Base-by-base conservation (phyloP, 2,113 vertebrate genomes). In the Pycnonotus jocosus region DNA sequence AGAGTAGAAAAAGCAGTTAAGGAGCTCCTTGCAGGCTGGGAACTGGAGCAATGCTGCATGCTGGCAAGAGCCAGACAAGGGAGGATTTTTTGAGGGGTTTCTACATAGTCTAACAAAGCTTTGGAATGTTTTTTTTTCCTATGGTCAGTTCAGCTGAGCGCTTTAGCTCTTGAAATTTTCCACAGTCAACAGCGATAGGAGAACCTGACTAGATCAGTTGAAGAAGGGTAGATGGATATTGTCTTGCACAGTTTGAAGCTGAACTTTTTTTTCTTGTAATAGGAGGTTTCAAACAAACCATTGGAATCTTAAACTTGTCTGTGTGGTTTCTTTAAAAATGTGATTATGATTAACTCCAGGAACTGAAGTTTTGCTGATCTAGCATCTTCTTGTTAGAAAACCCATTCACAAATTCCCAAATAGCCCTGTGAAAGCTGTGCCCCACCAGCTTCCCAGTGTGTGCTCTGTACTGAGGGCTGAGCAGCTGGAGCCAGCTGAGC, bases 351-450 rank as follows among this genome's bases (percentile, higher is more conserved):
- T 94, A 86, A 81, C 37, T 92, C 50, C 47, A 80, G 74, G n/a
- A 93, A 38, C 11, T 54, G n/a, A 13, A 50, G 48, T 82, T 92
- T 42, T 73, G 71, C 83, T 73, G 85, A 94, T 61, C 10, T 65
- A 28, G n/a, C 54, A 58, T 54, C 54, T 68, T 69, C 12, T 31
- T 70, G 10, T 88, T 88, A 57, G 38, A 82, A 88, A 87, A 79
- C 7, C 6, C 61, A 85, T 27, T 2, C 1, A 38, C 47, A 81
- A 86, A 70, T 70, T 86, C 76, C 54, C 68, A 54, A 61, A 48
- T 2, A 53, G n/a, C 27, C 57, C 30, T 47, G 60, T 48, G 42
- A 66, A 85, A 79, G 61, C 58, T 57, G 53, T 0, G 0, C 16
- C 35, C 77, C 73, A 31, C 24, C 53, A 53, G 31, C 35, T 91